Conservation (phyloP, 2,888 invertebrate species). For the Aleiodes testaceus region DNA sequence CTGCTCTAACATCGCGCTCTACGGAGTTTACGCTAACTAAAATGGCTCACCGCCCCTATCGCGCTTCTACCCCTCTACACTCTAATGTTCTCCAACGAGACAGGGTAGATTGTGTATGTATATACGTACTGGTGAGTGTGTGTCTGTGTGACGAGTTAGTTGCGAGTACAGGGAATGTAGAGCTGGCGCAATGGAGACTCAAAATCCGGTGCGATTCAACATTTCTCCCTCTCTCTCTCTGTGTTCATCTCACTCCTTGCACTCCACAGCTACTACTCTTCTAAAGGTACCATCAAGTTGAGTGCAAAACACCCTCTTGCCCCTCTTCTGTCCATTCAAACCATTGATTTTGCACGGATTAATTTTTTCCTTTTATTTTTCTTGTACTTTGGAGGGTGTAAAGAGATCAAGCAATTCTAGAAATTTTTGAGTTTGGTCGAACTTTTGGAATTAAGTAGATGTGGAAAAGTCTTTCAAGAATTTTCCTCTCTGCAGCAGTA, state of each 20-base stretch:
- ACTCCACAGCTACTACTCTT: constrained; percentile 44
- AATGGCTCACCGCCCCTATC: constrained; percentile 39
- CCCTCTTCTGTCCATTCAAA: constrained; percentile 26
- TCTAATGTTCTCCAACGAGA: no score
- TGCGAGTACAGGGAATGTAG: constrained; percentile 22
- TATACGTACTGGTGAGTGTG: no score
- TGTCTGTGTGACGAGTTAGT: background rate
- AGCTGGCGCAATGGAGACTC: constrained; percentile 57
- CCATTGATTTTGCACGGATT: constrained; percentile 42
- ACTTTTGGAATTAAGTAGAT: no score
- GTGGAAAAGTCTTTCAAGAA: no score
- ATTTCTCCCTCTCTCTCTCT: constrained; percentile 11
- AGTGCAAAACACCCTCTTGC: constrained; percentile 20
- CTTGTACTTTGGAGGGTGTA: background rate
- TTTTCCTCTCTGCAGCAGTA: background rate
- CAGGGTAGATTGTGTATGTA: no score
- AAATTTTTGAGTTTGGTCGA: background rate
- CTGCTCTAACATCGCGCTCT: constrained; percentile 67
- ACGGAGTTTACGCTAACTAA: constrained; percentile 65
- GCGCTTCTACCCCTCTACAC: constrained; percentile 37
- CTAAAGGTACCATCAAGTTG: constrained; percentile 1
- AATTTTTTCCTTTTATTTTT: constrained; percentile 7
- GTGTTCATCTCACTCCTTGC: constrained; percentile 8
- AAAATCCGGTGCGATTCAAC: constrained; percentile 51
- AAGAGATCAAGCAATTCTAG: background rate